These are phyloP conservation scores for Calliopum simillimum DNA, from an alignment of 2,888 invertebrate genomes.

Conservation along the genomic window DNA sequence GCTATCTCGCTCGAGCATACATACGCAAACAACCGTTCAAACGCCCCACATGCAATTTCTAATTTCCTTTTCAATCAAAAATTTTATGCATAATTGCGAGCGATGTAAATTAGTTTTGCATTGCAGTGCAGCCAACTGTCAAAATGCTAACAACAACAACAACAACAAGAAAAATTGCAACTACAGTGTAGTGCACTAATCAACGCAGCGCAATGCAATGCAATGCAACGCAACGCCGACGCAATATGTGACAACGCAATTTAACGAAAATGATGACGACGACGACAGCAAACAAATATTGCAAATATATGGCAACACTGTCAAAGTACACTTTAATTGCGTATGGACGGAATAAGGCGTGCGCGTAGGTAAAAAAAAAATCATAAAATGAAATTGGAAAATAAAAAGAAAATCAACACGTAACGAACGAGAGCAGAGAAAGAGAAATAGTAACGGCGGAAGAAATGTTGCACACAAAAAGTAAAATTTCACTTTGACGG, in stretches of 20 bases:
- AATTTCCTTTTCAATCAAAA: constrained; percentile 29
- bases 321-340: too few species aligned
- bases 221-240: constrained; percentile 9
- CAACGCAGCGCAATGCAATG: constrained; percentile 17
- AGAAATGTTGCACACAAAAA: not conserved
- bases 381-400: not conserved
- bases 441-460: too few species aligned
- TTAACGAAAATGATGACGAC: not conserved
- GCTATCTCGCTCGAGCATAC: too few species aligned
- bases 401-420: too few species aligned
- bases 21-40: not conserved
- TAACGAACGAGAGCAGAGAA: too few species aligned
- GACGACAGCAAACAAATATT: not conserved
- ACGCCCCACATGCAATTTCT: constrained; percentile 3
- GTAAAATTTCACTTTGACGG: constrained; percentile 27
- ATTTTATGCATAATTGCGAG: constrained; percentile 25
- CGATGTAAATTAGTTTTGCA: constrained; percentile 20
- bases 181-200: constrained; percentile 9
- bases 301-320: constrained; percentile 3
- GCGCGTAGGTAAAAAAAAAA: not conserved
- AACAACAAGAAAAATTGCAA: constrained; percentile 35
- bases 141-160: constrained; percentile 18
- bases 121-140: constrained; percentile 26
- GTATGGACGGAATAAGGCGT: not conserved
- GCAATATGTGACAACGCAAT: constrained; percentile 13